Base-by-base conservation (phyloP, 2,797 vertebrate species). In the Orientallactaga sibirica region DNA sequence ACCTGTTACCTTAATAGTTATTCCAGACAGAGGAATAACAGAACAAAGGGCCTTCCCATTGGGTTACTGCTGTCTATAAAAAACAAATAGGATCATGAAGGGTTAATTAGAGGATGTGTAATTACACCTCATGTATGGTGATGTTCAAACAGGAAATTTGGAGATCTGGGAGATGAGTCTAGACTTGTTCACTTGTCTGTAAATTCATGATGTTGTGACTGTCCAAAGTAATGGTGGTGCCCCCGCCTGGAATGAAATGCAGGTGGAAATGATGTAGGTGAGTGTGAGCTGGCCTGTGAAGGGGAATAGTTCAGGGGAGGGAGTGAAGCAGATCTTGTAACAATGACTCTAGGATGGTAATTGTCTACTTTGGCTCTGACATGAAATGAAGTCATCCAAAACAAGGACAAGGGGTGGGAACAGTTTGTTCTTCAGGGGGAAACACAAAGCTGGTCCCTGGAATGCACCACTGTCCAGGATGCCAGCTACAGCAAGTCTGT, bases 21-120 rank as follows among this genome's bases (percentile, higher is more conserved):
- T 84, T 94, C 41, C 33, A 85, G 84, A 64, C 37, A 80, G 25
- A 29, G 43, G 37, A 96, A 66, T 71, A 86, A 76, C 33, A 79
- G 58, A 93, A 61, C 5, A 37, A 95, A 88, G 68, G 52, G 61
- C 29, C 41, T 91, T n/a, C 52, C 62, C 2, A 11, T 61, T 3
- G 16, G 71, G 70, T 83, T 93, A 71, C 43, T 75, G 43, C 74
- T 61, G 75, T 71, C 64, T 71, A 16, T 90, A 88, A 91, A 94
- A 94, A 93, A 84, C 66, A 95, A 94, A 73, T 55, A 76, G 55
- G 70, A 61, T 73, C 88, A 87, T 87, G 76, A 52, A 86, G 86
- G 81, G 70, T 96, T 93, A 90, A 93, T 91, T 88, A 94, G 66
- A 92, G 66, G 62, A 81, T 58, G 76, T 66, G 62, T 8, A 71